phyloP scores from a whole-genome alignment of 2,113 vertebrate genomes.

The Gambusia affinis region DNA sequence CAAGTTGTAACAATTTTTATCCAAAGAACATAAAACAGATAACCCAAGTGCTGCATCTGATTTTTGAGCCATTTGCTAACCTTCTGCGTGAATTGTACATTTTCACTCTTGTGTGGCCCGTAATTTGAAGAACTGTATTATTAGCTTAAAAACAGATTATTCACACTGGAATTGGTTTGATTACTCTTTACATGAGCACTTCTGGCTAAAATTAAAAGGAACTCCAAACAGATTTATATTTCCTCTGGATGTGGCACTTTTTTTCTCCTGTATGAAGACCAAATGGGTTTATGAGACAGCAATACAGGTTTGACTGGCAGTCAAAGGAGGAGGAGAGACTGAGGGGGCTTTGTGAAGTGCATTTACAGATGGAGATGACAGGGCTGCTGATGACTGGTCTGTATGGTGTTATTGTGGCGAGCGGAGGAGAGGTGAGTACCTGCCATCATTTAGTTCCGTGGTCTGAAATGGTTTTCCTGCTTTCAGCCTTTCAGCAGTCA shows the following conservation, averaged over 20 bases:
- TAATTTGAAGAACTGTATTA: too few relatives aligned
- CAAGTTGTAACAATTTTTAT: background rate
- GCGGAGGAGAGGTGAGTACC: conserved; percentile 62
- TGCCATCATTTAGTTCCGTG: conserved; percentile 68
- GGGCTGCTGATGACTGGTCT: conserved; percentile 56
- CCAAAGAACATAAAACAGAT: background rate
- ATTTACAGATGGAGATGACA: conserved; percentile 71
- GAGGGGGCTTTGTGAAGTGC: conserved; percentile 45
- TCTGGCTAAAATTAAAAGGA: conserved; percentile 13
- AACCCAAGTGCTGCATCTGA: too few relatives aligned
- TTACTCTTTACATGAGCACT: background rate
- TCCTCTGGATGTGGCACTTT: conserved; percentile 17
- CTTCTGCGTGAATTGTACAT: too few relatives aligned
- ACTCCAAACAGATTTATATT: background rate
- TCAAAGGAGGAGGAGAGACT: conserved; percentile 18
- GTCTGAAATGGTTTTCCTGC: conserved; percentile 63
- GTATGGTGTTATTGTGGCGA: conserved; percentile 61
- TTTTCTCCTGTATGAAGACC: conserved; percentile 4
- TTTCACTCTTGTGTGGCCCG: too few relatives aligned
- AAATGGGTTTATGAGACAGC: conserved; percentile 39
- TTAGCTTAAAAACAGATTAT: background rate
- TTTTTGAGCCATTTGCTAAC: too few relatives aligned
- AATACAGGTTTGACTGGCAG: conserved; percentile 56
- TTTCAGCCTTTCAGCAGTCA: conserved; percentile 68
- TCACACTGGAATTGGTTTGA: background rate